These are phyloP conservation scores for Chloroceryle aenea DNA, from an alignment of 2,113 vertebrate genomes.

Conservation along the genomic window DNA sequence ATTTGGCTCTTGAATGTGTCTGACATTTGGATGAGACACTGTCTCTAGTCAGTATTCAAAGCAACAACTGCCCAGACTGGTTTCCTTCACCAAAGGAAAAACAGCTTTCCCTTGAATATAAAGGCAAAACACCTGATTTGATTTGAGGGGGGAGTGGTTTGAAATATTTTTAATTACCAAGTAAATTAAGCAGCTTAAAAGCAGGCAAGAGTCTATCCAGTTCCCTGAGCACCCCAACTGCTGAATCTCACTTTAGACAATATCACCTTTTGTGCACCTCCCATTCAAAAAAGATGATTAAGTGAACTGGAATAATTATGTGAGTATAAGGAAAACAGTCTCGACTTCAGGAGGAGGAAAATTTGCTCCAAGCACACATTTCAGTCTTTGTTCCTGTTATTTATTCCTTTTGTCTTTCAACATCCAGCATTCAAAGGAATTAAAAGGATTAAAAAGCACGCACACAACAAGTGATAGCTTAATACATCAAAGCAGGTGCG, in stretches of 20 bases:
- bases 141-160: neutral
- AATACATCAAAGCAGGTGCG: slow-evolving; percentile 45
- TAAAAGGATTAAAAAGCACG: slow-evolving; percentile 60
- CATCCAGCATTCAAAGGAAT: slow-evolving; percentile 58
- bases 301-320: neutral
- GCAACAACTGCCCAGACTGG: neutral
- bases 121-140: neutral
- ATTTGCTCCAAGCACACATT: neutral
- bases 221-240: neutral
- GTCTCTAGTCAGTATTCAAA: slow-evolving; percentile 16
- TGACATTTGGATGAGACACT: neutral
- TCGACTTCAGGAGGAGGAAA: neutral
- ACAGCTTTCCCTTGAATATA: neutral
- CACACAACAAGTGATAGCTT: slow-evolving; percentile 35
- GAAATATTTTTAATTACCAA: slow-evolving; percentile 18
- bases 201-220: neutral
- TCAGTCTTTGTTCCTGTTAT: slow-evolving; percentile 22
- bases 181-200: neutral
- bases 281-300: neutral
- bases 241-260: neutral
- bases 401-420: slow-evolving; percentile 59
- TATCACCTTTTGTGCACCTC: neutral
- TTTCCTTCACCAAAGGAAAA: neutral
- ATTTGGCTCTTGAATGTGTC: neutral
- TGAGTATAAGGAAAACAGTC: neutral